Evolutionary conservation across 2,113 vertebrate species (phyloP).

Genomic region (Canis aureus): DNA sequence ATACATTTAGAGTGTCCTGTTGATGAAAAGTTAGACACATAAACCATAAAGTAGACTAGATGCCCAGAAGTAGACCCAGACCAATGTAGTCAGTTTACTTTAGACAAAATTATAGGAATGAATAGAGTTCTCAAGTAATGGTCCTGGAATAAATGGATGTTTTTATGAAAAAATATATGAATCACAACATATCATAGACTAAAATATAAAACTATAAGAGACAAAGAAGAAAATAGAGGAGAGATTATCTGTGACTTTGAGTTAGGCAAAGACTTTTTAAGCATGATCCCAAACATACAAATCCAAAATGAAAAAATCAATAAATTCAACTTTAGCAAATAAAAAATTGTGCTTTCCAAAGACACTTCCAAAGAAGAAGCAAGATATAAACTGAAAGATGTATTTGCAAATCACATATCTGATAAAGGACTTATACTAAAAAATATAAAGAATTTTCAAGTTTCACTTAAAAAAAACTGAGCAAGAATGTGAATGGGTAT

Average conservation of each 20-base stretch:
- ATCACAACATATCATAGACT: neutral
- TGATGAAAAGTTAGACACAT: neutral
- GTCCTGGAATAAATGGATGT: neutral
- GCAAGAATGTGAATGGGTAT: too few relatives aligned
- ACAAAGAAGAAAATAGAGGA: neutral
- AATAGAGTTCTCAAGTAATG: neutral
- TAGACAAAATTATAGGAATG: neutral
- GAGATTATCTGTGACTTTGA: neutral
- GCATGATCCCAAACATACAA: neutral
- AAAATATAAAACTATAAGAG: neutral
- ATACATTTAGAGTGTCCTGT: neutral
- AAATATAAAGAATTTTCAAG: neutral
- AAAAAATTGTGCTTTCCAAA: neutral
- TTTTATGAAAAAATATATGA: neutral
- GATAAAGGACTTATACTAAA: neutral
- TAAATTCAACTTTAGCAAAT: neutral
- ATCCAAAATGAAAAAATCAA: neutral
- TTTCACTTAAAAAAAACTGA: neutral
- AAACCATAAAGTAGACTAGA: neutral
- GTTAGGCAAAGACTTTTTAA: neutral
- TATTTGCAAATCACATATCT: neutral
- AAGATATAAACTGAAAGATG: neutral
- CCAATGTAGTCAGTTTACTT: neutral
- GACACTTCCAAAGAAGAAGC: neutral
- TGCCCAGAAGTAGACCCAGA: neutral